These are phyloP conservation scores for Hippoglossus hippoglossus DNA, from an alignment of 2,797 vertebrate genomes.

Conservation along the genomic window DNA sequence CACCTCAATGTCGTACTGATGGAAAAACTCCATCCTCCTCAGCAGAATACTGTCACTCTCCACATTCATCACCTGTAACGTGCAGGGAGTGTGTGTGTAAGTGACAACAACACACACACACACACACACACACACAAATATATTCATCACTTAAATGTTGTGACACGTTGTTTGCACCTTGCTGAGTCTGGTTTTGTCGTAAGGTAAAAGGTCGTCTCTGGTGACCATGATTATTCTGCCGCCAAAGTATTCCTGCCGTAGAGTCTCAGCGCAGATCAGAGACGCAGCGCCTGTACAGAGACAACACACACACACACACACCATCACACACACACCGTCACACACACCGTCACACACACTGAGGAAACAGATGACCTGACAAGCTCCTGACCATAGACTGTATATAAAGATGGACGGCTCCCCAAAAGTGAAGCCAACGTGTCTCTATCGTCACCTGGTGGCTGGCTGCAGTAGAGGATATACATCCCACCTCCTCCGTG, in stretches of 20 bases:
- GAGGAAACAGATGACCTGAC: background rate
- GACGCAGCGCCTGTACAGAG: conserved; percentile 84
- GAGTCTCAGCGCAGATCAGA: conserved; percentile 87
- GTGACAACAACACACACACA: background rate
- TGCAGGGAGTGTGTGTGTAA: background rate
- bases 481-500: too few relatives aligned
- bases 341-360: conserved; percentile 2
- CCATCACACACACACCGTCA: conserved; percentile 8
- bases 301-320: conserved; percentile 24
- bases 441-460: too few relatives aligned
- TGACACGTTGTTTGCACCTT: conserved; percentile 77
- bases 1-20: conserved; percentile 81
- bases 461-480: too few relatives aligned
- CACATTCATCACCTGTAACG: conserved; percentile 80
- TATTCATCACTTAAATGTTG: background rate
- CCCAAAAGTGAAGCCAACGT: too few relatives aligned
- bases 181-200: conserved; percentile 89
- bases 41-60: conserved; percentile 80
- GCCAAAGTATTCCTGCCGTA: conserved; percentile 87
- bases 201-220: conserved; percentile 84
- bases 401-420: too few relatives aligned
- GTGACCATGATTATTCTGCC: conserved; percentile 89
- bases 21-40: conserved; percentile 85
- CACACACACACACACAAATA: background rate
- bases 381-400: background rate